Evolutionary conservation across 2,888 invertebrate genomes (phyloP), one percentile per base, ranked within the genome.

Genomic region (Ypsolopha scabrella): DNA sequence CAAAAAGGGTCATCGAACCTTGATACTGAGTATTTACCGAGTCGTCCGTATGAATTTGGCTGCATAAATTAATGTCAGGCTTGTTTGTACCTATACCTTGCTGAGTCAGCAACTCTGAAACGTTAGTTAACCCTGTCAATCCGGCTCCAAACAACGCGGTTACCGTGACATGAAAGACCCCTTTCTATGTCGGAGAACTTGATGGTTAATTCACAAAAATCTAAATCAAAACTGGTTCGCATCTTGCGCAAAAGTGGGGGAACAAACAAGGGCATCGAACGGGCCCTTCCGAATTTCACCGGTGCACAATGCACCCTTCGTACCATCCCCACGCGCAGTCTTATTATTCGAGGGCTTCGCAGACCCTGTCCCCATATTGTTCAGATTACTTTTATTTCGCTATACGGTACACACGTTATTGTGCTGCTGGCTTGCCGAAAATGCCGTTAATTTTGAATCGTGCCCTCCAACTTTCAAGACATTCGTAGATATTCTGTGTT

Each of bases 301-400:
- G 82, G 79, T 85, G 85, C 82, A 86, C 86, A 83, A 83, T 85
- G 85, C 86, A 85, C 85, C 85, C 85, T 85, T 72, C 80, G 75
- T 76, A 77, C 76, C 82, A 85, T 85, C 85, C 85, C 85, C 85
- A 85, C 86, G 80, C 83, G 71, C 73, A 76, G 80, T 80, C 78
- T 81, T 85, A 83, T 86, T 86, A 82, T 83, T 83, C 83, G 83
- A 49, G 69, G 76, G 76, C 71, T 77, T 82, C 76, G 52, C 77
- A 73, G 79, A 72, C 81, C 70, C 72, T 81, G 78, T 79, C 81
- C 83, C 85, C 77, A 83, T 82, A 83, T 82, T 83, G 85, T 82
- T 80, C 81, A 80, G 63, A 68, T 67, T 80, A 76, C 81, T 70
- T 68, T 65, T 77, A 80, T 80, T 76, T 71, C 41, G 77, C 78